phyloP scores from a whole-genome alignment of 2,888 invertebrate species.

The Harpalus rufipes region DNA sequence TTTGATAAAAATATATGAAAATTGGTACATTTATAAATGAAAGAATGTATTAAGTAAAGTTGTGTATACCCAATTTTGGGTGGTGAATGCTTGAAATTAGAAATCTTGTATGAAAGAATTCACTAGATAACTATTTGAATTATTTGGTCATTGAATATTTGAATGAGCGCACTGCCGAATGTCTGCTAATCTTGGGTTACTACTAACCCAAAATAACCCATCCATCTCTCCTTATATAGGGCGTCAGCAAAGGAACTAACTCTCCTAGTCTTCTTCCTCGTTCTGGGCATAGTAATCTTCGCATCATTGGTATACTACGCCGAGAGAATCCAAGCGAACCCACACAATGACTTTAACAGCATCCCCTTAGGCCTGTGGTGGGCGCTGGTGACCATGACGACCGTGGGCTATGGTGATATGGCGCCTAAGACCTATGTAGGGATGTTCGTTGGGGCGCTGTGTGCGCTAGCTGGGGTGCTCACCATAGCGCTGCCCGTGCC shows the following conservation, averaged over 20 bases:
- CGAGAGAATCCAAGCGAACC: constrained; percentile 96
- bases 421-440: constrained; percentile 98
- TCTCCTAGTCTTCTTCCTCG: constrained; percentile 97
- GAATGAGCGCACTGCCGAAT: too few species aligned
- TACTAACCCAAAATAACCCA: too few species aligned
- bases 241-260: constrained; percentile 95
- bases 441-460: constrained; percentile 98
- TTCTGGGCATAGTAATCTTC: constrained; percentile 98
- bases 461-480: constrained; percentile 98
- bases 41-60: constrained; percentile 80
- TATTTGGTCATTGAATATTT: too few species aligned
- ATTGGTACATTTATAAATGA: constrained; percentile 79
- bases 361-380: constrained; percentile 99
- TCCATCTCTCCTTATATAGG: neutral
- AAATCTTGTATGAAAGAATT: too few species aligned
- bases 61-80: too few species aligned
- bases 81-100: too few species aligned
- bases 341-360: constrained; percentile 98
- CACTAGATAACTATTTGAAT: too few species aligned
- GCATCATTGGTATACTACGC: constrained; percentile 99
- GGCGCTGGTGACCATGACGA: constrained; percentile 99
- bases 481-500: constrained; percentile 99
- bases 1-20: too few species aligned
- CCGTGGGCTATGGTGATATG: constrained; percentile 99
- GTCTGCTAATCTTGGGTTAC: too few species aligned